phyloP scores from a whole-genome alignment of 2,797 vertebrate species.

The Phataginus tetradactyla region DNA sequence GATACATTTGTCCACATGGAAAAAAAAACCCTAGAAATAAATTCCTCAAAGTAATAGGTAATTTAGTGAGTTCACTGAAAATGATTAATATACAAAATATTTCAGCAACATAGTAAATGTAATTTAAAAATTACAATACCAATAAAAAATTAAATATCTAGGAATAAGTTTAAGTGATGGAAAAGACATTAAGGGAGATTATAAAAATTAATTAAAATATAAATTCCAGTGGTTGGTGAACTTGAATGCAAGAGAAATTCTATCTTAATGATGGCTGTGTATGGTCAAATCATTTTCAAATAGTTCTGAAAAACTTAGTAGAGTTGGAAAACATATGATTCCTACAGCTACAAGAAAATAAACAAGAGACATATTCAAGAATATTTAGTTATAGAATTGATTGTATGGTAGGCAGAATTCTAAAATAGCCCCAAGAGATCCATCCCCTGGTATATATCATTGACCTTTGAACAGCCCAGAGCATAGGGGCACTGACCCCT shows the following conservation, averaged over 20 bases:
- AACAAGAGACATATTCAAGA: neutral
- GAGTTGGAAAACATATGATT: slow-evolving; percentile 17
- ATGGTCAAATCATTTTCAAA: neutral
- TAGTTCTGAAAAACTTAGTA: neutral
- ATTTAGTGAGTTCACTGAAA: neutral
- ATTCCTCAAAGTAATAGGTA: slow-evolving; percentile 18
- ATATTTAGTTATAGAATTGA: neutral
- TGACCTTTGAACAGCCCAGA: no score
- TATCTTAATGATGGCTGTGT: neutral
- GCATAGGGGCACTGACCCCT: no score
- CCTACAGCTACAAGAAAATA: neutral
- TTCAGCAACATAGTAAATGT: neutral
- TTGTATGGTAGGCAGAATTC: neutral
- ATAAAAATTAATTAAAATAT: slow-evolving; percentile 23
- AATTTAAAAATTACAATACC: neutral
- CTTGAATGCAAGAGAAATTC: neutral
- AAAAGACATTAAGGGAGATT: neutral
- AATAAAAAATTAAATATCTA: neutral
- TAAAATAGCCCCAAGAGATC: neutral
- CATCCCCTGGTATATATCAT: neutral
- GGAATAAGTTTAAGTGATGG: neutral
- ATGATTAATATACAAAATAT: neutral
- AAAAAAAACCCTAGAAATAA: neutral
- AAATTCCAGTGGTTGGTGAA: neutral
- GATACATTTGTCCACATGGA: neutral